Conservation (phyloP, 2,113 vertebrate species). For the Balaeniceps rex region DNA sequence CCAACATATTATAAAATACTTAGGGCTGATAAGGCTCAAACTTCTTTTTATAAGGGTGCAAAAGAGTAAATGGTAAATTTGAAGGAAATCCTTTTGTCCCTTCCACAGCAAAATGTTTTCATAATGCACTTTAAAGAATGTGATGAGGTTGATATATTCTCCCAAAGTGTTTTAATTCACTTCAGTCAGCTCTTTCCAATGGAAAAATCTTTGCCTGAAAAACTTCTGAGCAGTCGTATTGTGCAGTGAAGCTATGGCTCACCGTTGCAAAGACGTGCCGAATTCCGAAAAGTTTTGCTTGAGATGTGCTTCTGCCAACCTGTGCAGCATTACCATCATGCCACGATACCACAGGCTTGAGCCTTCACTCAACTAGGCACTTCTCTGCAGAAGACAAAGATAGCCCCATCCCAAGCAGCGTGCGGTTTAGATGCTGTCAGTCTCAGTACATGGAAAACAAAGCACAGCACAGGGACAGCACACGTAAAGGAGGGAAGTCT, state of each 20-base stretch:
- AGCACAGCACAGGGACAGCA: not conserved
- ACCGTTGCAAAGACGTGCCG: not conserved
- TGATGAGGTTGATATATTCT: not conserved
- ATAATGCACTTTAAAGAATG: not conserved
- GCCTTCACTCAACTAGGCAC: not conserved
- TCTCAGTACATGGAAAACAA: not conserved
- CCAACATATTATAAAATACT: not conserved
- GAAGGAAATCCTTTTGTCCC: not conserved
- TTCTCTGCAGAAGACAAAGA: not conserved
- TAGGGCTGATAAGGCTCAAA: not conserved
- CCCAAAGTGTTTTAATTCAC: not conserved
- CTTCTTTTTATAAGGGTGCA: not conserved
- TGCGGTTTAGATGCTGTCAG: not conserved
- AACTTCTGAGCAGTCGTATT: not conserved
- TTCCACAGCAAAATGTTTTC: not conserved
- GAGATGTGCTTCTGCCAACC: not conserved
- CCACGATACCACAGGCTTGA: rapidly evolving
- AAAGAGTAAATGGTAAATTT: not conserved
- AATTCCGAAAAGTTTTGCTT: not conserved
- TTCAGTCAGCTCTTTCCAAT: not conserved
- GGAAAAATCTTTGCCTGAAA: not conserved
- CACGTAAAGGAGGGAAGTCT: not conserved
- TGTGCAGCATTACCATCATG: not conserved
- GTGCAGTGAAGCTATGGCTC: not conserved
- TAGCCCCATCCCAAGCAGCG: rapidly evolving